Base-by-base conservation (phyloP, 2,113 vertebrate species). In the Scalopus aquaticus region DNA sequence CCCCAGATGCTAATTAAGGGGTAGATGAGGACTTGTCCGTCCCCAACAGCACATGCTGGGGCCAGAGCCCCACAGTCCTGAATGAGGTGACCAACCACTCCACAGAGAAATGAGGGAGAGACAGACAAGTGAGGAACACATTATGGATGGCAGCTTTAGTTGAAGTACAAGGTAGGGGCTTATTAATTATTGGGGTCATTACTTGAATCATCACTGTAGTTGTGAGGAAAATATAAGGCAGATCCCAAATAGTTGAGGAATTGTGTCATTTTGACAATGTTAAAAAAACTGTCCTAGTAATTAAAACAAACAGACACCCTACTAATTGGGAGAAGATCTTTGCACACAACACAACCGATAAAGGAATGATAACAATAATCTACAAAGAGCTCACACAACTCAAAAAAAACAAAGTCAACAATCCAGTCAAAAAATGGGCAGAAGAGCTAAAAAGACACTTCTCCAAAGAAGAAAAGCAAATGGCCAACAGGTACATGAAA, bases 151-250 rank as follows among this genome's bases (percentile, higher is more conserved):
- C 96, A 58, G 96, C 98, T 16, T 81, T 97, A 62, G 96, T 97
- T 70, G 97, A 98, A 91, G 98, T 98, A 44, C 97, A 98, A 69
- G 20, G 97, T 69, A 96, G 97, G 79, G 77, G 97, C 64, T 64
- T 98, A 22, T 78, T 98, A 30, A 96, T 96, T 39, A 97, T 95
- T 70, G 98, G 96, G 54, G 96, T 98, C 64, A 97, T 91, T 26
- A 95, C 96, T 62, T 98, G 96, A 89, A 93, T 98, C 54, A 73
- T 97, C 32, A 95, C 96, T 0, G 94, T 96, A 65, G 92, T 98
- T 28, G 89, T 98, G 30, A 98, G 97, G 96, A 98, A 98, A 98
- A 97, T 98, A 97, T 96, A 90, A 60, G 98, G 97, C 95, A 98
- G 96, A 96, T 98, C 98, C 95, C 98, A 91, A 97, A 79, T 0